Conservation (phyloP, 2,888 invertebrate genomes). For the Digitonthophagus gazella region DNA sequence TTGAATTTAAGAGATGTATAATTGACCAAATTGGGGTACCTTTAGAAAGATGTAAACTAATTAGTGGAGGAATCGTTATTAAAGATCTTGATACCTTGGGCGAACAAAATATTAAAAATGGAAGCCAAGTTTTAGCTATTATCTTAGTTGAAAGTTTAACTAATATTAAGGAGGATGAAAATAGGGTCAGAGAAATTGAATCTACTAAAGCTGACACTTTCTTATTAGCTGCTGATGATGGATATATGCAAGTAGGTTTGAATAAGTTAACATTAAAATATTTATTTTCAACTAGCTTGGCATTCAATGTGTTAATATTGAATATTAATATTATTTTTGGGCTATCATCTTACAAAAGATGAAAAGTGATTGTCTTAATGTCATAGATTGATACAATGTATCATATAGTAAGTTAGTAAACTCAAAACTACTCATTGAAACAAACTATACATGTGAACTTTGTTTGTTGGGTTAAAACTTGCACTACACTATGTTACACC, state of each 20-base stretch:
- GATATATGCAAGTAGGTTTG: conserved; percentile 56
- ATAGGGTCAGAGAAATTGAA: conserved; percentile 45
- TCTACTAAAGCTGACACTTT: conserved; percentile 49
- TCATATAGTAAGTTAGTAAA: too few species aligned
- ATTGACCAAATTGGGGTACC: conserved; percentile 52
- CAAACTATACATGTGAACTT: too few species aligned
- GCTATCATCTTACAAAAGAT: too few species aligned
- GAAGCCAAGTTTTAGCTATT: conserved; percentile 65
- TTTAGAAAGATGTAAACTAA: conserved; percentile 60
- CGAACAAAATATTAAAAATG: conserved; percentile 66
- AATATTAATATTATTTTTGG: too few species aligned
- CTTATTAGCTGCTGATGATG: conserved; percentile 54
- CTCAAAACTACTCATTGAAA: too few species aligned
- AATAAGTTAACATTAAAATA: not conserved
- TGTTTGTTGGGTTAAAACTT: too few species aligned
- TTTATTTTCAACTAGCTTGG: too few species aligned
- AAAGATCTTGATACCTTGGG: conserved; percentile 54
- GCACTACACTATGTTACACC: too few species aligned
- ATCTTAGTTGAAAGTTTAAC: conserved; percentile 42
- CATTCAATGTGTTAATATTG: too few species aligned
- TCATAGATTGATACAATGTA: too few species aligned
- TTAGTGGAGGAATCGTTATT: conserved; percentile 65
- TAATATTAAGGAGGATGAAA: conserved; percentile 45
- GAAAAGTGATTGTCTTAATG: too few species aligned
- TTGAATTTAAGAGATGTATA: conserved; percentile 57